Conservation (phyloP, 1,140 invertebrate species). For the Lycorma delicatula region DNA sequence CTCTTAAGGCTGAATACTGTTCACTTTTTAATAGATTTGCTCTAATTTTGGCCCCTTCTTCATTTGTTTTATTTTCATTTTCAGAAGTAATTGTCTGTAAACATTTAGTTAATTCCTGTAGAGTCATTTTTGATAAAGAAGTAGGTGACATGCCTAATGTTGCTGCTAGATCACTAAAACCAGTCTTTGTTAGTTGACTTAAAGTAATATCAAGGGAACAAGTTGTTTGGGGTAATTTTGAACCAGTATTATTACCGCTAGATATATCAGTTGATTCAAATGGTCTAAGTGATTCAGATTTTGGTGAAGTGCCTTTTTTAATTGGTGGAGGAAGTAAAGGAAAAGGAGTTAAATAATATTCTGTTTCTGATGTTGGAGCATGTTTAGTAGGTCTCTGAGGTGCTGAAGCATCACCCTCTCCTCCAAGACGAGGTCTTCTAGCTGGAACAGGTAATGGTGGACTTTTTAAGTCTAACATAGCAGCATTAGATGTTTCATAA, state of each 20-base stretch:
- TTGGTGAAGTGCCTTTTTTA: constrained; percentile 24
- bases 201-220: constrained; percentile 61
- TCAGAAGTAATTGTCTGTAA: constrained; percentile 43
- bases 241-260: background rate
- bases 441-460: constrained; percentile 54
- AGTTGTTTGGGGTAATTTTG: constrained; percentile 20
- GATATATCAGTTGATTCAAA: background rate
- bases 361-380: constrained; percentile 40
- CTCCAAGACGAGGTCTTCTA: constrained; percentile 46
- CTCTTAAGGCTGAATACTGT: constrained; percentile 26
- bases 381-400: constrained; percentile 40
- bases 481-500: constrained; percentile 38
- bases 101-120: constrained; percentile 73
- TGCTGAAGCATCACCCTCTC: constrained; percentile 35
- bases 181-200: constrained; percentile 68
- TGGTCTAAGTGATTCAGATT: no score
- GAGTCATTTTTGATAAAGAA: constrained; percentile 71
- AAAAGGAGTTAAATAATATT: constrained; percentile 48
- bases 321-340: constrained; percentile 37
- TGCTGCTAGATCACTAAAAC: constrained; percentile 63
- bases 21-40: constrained; percentile 21
- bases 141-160: constrained; percentile 65
- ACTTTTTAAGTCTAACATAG: constrained; percentile 35
- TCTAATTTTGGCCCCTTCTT: constrained; percentile 26
- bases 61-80: constrained; percentile 21